Conservation (phyloP, 2,888 invertebrate species). For the Nemurella pictetii region DNA sequence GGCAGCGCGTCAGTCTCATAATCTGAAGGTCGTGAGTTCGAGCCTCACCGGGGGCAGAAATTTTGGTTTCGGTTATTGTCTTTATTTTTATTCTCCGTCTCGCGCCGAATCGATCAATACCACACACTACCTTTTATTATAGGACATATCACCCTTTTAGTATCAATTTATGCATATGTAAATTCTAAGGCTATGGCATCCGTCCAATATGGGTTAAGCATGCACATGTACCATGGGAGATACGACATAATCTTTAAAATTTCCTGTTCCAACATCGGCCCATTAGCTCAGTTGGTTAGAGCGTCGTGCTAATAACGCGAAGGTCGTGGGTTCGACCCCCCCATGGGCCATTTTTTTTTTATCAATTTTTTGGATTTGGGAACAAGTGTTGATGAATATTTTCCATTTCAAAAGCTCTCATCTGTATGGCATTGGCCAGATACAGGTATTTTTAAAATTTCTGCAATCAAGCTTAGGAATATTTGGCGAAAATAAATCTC, state of each 20-base stretch:
- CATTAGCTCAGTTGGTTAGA: constrained; percentile 41
- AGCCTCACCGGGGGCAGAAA: constrained; percentile 42
- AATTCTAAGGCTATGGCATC: background rate
- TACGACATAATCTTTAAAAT: background rate
- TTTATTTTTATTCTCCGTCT: background rate
- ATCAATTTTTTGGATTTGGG: too few relatives aligned
- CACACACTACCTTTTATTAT: background rate
- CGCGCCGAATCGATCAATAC: background rate
- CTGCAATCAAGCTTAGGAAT: too few relatives aligned
- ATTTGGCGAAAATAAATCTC: too few relatives aligned
- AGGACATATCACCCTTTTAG: background rate
- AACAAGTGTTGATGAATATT: too few relatives aligned
- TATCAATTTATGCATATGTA: too few relatives aligned
- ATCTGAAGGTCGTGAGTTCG: constrained; percentile 43
- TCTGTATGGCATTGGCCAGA: too few relatives aligned
- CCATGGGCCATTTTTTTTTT: constrained; percentile 36
- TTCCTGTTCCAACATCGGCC: constrained; percentile 20
- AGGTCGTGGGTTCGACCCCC: constrained; percentile 41
- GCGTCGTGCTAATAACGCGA: constrained; percentile 41
- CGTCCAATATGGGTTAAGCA: background rate
- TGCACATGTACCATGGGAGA: too few relatives aligned
- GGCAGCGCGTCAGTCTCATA: constrained; percentile 42
- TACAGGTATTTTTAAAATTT: too few relatives aligned
- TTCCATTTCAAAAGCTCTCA: too few relatives aligned
- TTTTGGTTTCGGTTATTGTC: constrained; percentile 43